These are phyloP conservation scores for Campaea margaritaria DNA, from an alignment of 2,888 invertebrate species.

Conservation along the genomic window DNA sequence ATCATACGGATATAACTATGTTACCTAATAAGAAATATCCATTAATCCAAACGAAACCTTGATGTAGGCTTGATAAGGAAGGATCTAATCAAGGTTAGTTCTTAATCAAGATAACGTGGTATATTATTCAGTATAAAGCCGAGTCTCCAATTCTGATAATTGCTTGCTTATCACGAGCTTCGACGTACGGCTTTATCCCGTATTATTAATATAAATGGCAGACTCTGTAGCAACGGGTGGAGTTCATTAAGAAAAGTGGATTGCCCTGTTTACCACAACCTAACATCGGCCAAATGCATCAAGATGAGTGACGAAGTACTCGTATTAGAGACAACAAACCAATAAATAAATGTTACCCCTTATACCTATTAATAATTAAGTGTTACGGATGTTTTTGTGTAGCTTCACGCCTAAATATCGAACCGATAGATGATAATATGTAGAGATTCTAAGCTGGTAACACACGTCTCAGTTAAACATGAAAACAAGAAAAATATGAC, in stretches of 20 bases:
- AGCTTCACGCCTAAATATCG: no score
- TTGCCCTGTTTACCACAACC: conserved; percentile 6
- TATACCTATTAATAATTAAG: no score
- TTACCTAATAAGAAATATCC: neutral
- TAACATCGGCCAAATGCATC: conserved; percentile 3
- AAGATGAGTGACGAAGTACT: neutral
- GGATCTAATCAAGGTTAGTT: conserved; percentile 4
- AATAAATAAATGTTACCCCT: no score
- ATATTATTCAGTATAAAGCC: conserved; percentile 11
- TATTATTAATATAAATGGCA: conserved; percentile 21
- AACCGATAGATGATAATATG: no score
- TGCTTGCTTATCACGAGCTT: conserved; percentile 15
- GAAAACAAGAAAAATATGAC: no score
- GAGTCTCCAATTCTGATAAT: conserved; percentile 19
- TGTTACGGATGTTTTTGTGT: no score
- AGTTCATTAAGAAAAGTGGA: conserved; percentile 18
- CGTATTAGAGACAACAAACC: no score
- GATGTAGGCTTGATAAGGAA: conserved; percentile 1
- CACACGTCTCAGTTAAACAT: no score
- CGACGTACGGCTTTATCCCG: conserved; percentile 5
- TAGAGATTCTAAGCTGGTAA: no score
- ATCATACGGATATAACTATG: no score
- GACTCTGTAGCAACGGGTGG: conserved; percentile 2
- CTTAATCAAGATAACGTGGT: conserved; percentile 6
- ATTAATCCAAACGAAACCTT: neutral